Evolutionary conservation across 2,888 invertebrate species (phyloP).

Genomic region (Monochamus alternatus): DNA sequence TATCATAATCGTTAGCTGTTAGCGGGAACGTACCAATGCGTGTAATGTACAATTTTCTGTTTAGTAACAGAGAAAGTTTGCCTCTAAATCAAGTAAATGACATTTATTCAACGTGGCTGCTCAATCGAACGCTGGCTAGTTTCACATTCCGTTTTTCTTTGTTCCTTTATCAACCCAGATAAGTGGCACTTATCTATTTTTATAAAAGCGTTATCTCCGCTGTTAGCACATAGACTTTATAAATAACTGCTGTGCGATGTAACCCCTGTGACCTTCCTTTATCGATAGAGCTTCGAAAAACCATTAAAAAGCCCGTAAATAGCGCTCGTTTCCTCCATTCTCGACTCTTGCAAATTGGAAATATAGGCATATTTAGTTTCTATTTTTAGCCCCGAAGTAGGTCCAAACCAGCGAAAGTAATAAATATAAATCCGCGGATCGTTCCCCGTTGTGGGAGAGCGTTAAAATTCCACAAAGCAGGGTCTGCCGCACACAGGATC

Average conservation of each 20-base stretch:
- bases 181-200: constrained; percentile 41
- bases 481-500: background rate
- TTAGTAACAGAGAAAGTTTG: constrained; percentile 32
- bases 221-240: constrained; percentile 36
- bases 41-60: constrained; percentile 28
- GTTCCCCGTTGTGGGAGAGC: background rate
- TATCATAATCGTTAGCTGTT: constrained; percentile 23
- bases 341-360: background rate
- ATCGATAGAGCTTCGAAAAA: constrained; percentile 33
- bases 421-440: background rate
- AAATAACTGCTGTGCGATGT: constrained; percentile 42
- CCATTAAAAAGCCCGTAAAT: background rate
- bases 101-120: constrained; percentile 8
- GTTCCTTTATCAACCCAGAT: constrained; percentile 26
- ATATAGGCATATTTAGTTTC: background rate
- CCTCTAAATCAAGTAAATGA: constrained; percentile 18
- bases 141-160: constrained; percentile 34
- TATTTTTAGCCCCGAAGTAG: background rate
- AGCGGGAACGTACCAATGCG: constrained; percentile 5
- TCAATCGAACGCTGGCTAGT: constrained; percentile 21
- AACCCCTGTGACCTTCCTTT: constrained; percentile 46
- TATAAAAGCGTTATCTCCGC: constrained; percentile 39
- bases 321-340: background rate
- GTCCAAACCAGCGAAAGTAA: background rate
- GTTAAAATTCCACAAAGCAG: background rate